phyloP scores from a whole-genome alignment of 2,888 invertebrate genomes.

The Celastrina argiolus region DNA sequence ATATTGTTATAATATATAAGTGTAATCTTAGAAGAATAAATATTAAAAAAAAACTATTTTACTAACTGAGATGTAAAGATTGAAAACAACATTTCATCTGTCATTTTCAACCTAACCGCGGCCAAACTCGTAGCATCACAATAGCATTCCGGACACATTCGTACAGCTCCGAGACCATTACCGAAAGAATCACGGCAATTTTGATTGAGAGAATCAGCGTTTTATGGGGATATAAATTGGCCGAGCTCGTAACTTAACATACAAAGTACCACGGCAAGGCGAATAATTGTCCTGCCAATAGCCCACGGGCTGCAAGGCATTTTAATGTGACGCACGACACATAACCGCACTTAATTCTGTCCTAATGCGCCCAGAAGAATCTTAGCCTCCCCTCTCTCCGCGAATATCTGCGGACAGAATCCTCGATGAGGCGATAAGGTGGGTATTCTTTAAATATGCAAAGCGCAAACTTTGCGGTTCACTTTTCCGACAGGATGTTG shows the following conservation, averaged over 20 bases:
- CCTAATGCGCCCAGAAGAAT: constrained; percentile 67
- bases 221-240: constrained; percentile 47
- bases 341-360: constrained; percentile 76
- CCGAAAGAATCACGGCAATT: constrained; percentile 21
- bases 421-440: constrained; percentile 73
- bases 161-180: neutral
- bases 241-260: constrained; percentile 42
- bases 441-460: constrained; percentile 73
- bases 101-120: neutral
- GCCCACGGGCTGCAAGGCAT: constrained; percentile 60
- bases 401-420: constrained; percentile 67
- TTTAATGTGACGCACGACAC: constrained; percentile 74
- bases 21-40: too few species aligned
- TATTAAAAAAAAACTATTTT: too few species aligned
- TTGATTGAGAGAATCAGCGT: constrained; percentile 30
- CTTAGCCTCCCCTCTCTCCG: constrained; percentile 57
- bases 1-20: too few species aligned
- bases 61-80: too few species aligned
- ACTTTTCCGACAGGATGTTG: constrained; percentile 66
- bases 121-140: neutral
- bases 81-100: neutral
- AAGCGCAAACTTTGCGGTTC: constrained; percentile 69
- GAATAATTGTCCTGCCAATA: constrained; percentile 65
- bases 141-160: neutral
- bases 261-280: constrained; percentile 47